Base-by-base conservation (phyloP, 2,888 invertebrate species). In the Campoplex capitator region DNA sequence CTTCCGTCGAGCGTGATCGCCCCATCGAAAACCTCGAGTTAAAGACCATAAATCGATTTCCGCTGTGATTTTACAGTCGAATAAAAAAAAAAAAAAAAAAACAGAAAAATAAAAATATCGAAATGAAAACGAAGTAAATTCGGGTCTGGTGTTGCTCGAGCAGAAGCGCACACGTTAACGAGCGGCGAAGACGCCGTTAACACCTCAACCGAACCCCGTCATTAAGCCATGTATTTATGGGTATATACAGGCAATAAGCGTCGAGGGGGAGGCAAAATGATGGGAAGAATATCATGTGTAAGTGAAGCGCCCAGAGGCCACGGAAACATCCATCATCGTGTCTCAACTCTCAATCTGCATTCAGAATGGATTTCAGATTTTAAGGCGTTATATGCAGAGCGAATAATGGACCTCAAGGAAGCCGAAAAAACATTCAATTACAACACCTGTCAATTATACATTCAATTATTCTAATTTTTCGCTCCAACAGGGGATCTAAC, bases 151-250 rank as follows among this genome's bases (percentile, higher is more conserved):
- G 58, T 45, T n/a, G 54, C 38, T 45, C 48, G 13, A 42, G 73
- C 56, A 28, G 32, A 18, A n/a, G 65, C 38, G 56, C 76, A 68
- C 74, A 74, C 83, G 73, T 86, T 87, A 84, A 87, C 87, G 87
- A 84, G 87, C 65, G 75, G 85, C 88, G 88, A 89, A 89, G 90
- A 89, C 85, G 82, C 89, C 90, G 89, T 91, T 91, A 89, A 88
- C 90, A 90, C 91, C 89, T 89, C 82, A 83, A 83, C 67, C 84
- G 81, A 86, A 87, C 81, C 88, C 80, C 82, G 86, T 91, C 89
- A 88, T 91, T 89, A 88, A 90, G 87, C 86, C 88, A 90, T 89
- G 84, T 84, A 91, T 90, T 91, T 90, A 91, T 90, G 83, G 88
- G 68, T 74, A 56, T 65, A 65, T 73, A 58, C 48, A 71, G 54